phyloP scores from a whole-genome alignment of 2,888 invertebrate species.

The Eustalomyia histrio region DNA sequence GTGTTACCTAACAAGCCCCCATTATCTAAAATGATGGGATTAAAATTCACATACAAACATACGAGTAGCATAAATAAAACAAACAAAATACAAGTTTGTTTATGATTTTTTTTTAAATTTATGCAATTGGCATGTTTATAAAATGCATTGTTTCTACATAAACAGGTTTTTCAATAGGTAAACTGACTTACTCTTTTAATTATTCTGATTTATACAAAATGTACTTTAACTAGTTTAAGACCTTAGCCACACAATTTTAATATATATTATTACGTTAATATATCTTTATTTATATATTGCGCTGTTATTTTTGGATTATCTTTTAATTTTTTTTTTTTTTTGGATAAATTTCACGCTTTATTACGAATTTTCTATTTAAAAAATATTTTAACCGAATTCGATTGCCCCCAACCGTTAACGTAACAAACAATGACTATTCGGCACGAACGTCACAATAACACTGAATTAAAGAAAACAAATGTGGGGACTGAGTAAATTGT shows the following conservation, averaged over 20 bases:
- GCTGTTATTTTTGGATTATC: not conserved
- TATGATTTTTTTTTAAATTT: not conserved
- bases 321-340: not conserved
- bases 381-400: not conserved
- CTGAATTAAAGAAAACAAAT: slow-evolving; percentile 61
- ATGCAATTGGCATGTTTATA: not conserved
- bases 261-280: not conserved
- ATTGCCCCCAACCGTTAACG: not conserved
- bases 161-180: not conserved
- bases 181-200: not conserved
- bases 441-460: slow-evolving; percentile 70
- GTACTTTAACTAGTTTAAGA: not conserved
- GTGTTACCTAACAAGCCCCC: too few relatives aligned
- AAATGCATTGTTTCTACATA: not conserved
- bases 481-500: slow-evolving; percentile 36
- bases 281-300: slow-evolving; percentile 7
- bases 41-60: not conserved
- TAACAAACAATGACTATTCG: slow-evolving; percentile 69
- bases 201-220: not conserved
- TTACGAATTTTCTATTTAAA: not conserved
- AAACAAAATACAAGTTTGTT: not conserved
- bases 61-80: not conserved
- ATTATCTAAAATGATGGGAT: not conserved
- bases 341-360: not conserved
- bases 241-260: not conserved